Evolutionary conservation across 2,888 invertebrate species (phyloP).

Genomic region (Dasysyrphus albostriatus): DNA sequence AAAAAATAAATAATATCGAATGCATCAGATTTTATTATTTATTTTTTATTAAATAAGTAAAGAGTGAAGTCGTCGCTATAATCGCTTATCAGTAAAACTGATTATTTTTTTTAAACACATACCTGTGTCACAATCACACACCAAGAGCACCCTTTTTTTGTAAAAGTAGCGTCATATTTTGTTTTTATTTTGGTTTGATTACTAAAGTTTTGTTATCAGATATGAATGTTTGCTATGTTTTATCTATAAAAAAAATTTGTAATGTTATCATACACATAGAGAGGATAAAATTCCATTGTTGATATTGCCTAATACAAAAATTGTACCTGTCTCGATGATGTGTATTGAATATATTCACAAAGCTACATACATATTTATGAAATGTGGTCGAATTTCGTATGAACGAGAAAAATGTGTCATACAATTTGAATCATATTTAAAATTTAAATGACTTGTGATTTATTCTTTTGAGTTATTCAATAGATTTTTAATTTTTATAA

Average conservation of each 20-base stretch:
- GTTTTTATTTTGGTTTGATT: conserved; percentile 64
- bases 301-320: conserved; percentile 21
- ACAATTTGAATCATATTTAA: neutral
- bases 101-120: conserved; percentile 26
- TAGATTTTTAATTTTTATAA: no score
- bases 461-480: no score
- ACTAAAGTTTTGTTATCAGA: conserved; percentile 41
- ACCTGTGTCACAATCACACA: conserved; percentile 11
- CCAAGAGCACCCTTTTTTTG: conserved; percentile 16
- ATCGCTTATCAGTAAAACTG: conserved; percentile 39
- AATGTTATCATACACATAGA: conserved; percentile 26
- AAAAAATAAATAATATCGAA: neutral
- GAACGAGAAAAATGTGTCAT: neutral
- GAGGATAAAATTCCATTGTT: conserved; percentile 30
- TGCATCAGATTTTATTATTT: conserved; percentile 15
- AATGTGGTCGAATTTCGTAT: neutral
- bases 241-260: conserved; percentile 56
- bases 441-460: neutral
- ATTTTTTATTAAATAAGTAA: neutral
- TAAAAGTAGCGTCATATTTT: conserved; percentile 39
- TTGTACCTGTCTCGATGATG: neutral
- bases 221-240: conserved; percentile 62
- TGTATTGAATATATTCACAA: conserved; percentile 14
- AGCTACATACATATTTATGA: neutral
- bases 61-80: neutral